Percentiles rank a stretch among this genome's conserved stretches.
Evolutionary conservation across 2,888 invertebrate species (phyloP).

Genomic region (Uloborus plumipes): DNA sequence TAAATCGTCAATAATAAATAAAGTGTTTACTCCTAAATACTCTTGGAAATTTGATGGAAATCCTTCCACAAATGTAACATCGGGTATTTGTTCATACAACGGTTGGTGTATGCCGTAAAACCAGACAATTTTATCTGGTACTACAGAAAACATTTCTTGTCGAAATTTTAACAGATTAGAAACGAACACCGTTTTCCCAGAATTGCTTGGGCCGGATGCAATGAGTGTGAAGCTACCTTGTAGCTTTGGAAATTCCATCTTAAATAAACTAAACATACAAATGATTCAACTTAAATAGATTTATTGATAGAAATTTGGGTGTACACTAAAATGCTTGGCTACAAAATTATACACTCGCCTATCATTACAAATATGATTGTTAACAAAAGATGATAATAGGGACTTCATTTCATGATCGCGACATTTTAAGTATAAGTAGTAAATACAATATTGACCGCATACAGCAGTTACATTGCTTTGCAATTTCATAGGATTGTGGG

Average conservation of each 20-base stretch:
- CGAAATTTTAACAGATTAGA: neutral
- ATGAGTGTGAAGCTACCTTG: neutral
- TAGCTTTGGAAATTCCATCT: neutral
- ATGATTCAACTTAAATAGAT: neutral
- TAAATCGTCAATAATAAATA: too few species aligned
- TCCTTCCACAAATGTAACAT: slow-evolving; percentile 5
- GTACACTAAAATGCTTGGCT: neutral
- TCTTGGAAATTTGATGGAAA: neutral
- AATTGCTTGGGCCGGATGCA: neutral
- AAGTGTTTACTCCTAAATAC: neutral
- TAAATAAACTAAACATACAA: neutral
- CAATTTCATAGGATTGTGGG: neutral
- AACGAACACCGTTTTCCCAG: neutral
- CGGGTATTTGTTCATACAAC: neutral
- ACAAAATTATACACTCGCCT: neutral
- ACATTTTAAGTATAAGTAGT: too few species aligned
- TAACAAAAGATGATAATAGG: neutral
- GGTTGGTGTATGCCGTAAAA: slow-evolving; percentile 3
- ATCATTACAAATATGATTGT: neutral
- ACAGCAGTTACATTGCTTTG: too few species aligned
- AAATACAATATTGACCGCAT: too few species aligned
- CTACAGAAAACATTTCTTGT: neutral
- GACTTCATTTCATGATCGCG: neutral
- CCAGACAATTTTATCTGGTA: slow-evolving; percentile 1
- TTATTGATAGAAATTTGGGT: neutral